Percentiles rank a stretch among this genome's conserved stretches.
Conservation (phyloP, 2,888 invertebrate species). For the Mesochorus sp. region DNA sequence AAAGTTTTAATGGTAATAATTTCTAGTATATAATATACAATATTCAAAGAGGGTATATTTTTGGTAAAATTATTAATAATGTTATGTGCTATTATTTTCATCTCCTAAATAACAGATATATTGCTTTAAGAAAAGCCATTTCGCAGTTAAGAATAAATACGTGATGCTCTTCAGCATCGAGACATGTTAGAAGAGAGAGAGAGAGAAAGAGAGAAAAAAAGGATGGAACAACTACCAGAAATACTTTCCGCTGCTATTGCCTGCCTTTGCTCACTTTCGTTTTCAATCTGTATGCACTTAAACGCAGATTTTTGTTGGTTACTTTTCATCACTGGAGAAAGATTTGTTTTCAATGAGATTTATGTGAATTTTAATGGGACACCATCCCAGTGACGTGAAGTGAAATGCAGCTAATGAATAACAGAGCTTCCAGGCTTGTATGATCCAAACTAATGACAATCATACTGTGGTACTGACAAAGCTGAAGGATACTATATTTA, state of each 20-base stretch:
- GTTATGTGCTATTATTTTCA: too few species aligned
- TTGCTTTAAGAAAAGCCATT: background rate
- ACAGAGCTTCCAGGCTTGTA: constrained; percentile 3
- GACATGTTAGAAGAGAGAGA: background rate
- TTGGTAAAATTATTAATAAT: too few species aligned
- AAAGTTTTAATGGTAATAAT: too few species aligned
- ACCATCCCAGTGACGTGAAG: background rate
- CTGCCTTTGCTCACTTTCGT: background rate
- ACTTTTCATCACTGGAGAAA: background rate
- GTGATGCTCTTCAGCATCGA: background rate
- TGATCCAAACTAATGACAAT: constrained; percentile 1
- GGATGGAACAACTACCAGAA: background rate
- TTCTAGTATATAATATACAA: too few species aligned
- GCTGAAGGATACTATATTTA: constrained; percentile 22
- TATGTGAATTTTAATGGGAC: constrained; percentile 21
- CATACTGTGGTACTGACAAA: background rate
- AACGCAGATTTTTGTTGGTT: background rate
- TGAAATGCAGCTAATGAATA: constrained; percentile 32
- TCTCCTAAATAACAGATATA: too few species aligned
- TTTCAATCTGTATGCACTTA: background rate
- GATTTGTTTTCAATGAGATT: constrained; percentile 18
- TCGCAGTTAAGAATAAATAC: background rate
- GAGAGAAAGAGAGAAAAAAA: background rate
- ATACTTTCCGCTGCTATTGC: background rate
- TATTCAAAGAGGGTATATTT: too few species aligned